Base-by-base conservation (phyloP, 2,113 vertebrate genomes). In the Myocastor coypus region DNA sequence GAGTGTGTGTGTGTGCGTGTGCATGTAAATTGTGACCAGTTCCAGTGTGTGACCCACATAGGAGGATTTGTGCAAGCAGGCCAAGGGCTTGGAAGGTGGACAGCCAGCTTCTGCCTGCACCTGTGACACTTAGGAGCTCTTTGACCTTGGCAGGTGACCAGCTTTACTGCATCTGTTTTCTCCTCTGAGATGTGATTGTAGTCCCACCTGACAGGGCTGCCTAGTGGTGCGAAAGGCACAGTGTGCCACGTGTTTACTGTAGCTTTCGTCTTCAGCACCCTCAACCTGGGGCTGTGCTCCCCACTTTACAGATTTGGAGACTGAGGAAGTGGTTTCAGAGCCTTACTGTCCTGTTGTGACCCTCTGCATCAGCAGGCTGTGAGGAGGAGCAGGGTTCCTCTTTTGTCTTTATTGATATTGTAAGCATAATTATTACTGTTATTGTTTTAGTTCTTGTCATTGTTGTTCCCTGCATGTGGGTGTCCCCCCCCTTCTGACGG, bases 201-300 rank as follows among this genome's bases (percentile, higher is more conserved):
- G 40, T 19, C 17, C 73, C 10, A 2, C 0, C 64, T 3, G 3
- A 19, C 57, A 30, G 57, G 75, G 69, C 4, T 3, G n/a, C 37
- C 28, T 0, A 19, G 83, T 34, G 2, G 0, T 4, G 12, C 8
- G 4, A 30, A 16, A 0, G 7, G 61, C 68, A 20, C 11, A 0
- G 17, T 1, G 5, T 1, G 0, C 19, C 4, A 9, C 28, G 20
- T 0, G 2, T 37, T 68, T 26, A 0, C 1, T 0, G 5, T 24
- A 10, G 92, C n/a, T 37, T 50, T 30, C 9, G 0, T 24, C n/a
- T 24, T 46, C 46, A 9, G 0, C 19, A 1, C 52, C 66, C 75
- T 20, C 5, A 0, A 16, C 63, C 14, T 3, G 2, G 81, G 5
- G 1, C 22, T 4, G 1, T 12, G 14, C 1, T 2, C 24, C 78